Conservation (phyloP, 2,797 vertebrate genomes). For the Cheirogaleus major region DNA sequence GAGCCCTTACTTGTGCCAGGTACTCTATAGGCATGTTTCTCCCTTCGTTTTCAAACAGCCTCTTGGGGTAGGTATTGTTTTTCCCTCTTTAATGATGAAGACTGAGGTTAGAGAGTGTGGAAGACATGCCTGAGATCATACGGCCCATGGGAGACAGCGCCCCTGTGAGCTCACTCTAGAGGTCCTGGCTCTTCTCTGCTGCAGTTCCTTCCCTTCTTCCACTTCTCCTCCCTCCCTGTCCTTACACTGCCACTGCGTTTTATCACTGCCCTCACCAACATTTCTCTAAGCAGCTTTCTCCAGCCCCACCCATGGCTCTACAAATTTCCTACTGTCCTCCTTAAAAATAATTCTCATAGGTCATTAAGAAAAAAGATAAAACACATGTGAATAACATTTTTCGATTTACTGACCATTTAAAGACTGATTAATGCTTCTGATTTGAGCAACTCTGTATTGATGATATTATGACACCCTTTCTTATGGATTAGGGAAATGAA, state of each 20-base stretch:
- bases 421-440: background rate
- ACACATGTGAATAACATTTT: background rate
- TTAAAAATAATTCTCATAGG: background rate
- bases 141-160: accelerated
- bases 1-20: background rate
- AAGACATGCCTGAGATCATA: background rate
- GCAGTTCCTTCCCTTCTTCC: background rate
- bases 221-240: conserved; percentile 9
- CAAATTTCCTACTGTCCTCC: background rate
- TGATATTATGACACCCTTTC: background rate
- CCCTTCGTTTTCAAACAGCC: background rate
- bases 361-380: background rate
- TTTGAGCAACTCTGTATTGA: background rate
- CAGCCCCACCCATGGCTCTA: accelerated
- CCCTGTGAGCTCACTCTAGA: accelerated
- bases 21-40: background rate
- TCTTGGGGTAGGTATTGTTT: background rate
- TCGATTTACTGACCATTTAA: background rate
- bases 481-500: background rate
- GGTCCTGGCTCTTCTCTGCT: background rate
- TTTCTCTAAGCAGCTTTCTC: background rate
- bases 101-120: background rate
- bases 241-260: background rate
- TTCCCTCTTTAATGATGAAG: background rate
- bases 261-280: background rate